Evolutionary conservation across 2,888 invertebrate genomes (phyloP).

Genomic region (Amorpha juglandis): DNA sequence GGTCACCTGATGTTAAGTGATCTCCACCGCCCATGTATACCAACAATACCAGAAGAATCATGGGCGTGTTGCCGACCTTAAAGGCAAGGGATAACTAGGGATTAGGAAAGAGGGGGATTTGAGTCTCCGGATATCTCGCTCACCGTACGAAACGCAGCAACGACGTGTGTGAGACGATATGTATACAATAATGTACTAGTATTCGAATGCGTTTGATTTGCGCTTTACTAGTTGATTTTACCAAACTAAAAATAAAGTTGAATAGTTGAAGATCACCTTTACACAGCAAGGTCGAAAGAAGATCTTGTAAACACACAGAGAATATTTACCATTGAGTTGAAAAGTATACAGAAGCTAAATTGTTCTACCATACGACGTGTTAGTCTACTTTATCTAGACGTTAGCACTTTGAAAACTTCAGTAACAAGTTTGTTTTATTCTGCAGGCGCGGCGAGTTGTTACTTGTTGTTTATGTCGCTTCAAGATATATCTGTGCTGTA

Average conservation of each 20-base stretch:
- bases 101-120: no score
- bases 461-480: constrained; percentile 10
- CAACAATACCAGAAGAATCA: no score
- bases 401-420: constrained; percentile 14
- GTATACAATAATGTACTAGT: neutral
- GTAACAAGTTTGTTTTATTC: constrained; percentile 10
- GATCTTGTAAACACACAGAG: neutral
- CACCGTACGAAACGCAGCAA: no score
- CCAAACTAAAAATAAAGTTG: neutral
- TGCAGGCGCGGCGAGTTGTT: neutral
- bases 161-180: neutral
- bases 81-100: no score
- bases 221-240: neutral
- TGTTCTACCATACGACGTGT: neutral
- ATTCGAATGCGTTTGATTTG: neutral
- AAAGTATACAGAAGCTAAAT: neutral
- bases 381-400: constrained; percentile 11
- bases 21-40: no score
- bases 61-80: no score
- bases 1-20: no score
- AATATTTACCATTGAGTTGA: neutral
- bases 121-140: no score
- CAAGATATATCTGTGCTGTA: neutral
- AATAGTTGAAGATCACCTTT: neutral
- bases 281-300: neutral